A percentile compares a stretch with the other conserved stretches of the same genome.
phyloP scores from a whole-genome alignment of 1,140 invertebrate species.

The Apis laboriosa region DNA sequence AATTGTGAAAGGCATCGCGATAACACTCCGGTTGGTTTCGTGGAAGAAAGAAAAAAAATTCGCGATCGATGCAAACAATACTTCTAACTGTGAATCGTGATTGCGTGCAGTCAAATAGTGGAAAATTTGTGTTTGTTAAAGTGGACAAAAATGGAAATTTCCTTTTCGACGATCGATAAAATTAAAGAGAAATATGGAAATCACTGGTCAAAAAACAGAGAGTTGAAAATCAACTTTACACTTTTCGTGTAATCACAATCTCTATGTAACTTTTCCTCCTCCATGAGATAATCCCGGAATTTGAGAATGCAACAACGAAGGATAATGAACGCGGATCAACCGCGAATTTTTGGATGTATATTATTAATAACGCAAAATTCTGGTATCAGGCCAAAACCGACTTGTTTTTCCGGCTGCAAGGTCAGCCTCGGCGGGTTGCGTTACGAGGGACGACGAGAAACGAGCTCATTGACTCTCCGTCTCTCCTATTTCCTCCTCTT shows the following conservation, averaged over 20 bases:
- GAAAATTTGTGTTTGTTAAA: no score
- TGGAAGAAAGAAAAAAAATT: constrained; percentile 3
- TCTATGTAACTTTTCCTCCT: neutral
- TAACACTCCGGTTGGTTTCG: neutral
- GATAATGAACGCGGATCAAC: constrained; percentile 33
- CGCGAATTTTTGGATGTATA: constrained; percentile 36
- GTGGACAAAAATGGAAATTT: no score
- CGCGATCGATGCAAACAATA: constrained; percentile 6
- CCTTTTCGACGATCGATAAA: no score
- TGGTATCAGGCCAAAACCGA: constrained; percentile 52
- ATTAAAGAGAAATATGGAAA: neutral
- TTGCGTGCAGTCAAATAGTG: neutral
- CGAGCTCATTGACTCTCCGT: constrained; percentile 29
- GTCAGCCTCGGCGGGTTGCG: constrained; percentile 29
- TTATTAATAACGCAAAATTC: constrained; percentile 47
- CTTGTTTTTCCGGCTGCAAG: constrained; percentile 57
- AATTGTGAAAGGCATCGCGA: neutral
- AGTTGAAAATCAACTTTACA: neutral
- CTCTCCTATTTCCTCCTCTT: neutral
- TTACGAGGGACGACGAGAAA: constrained; percentile 28
- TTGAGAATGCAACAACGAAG: neutral
- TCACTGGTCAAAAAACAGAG: neutral
- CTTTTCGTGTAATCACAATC: neutral
- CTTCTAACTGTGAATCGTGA: constrained; percentile 9
- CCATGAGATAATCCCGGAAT: neutral